Conservation (phyloP, 2,888 invertebrate genomes). For the Sminthurides aquaticus region DNA sequence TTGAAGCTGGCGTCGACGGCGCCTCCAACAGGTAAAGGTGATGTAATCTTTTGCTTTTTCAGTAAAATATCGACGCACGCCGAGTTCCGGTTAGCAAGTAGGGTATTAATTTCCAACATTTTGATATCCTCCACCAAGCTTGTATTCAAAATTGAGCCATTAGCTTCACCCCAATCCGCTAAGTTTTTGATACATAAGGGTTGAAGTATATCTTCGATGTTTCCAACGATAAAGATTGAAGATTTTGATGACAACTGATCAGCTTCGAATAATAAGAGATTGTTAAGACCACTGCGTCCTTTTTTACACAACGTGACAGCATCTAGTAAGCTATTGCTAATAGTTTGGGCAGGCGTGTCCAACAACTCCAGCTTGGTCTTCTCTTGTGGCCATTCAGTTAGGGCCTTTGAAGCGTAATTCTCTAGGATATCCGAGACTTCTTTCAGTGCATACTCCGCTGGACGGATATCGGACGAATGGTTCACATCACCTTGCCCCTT, state of each 20-base stretch:
- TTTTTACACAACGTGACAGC: too few species aligned
- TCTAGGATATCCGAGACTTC: too few species aligned
- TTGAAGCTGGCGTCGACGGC: neutral
- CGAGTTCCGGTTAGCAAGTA: neutral
- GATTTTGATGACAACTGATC: conserved; percentile 3
- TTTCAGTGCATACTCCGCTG: too few species aligned
- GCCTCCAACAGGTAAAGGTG: neutral
- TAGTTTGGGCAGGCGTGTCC: too few species aligned
- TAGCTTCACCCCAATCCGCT: neutral
- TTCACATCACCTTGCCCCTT: too few species aligned
- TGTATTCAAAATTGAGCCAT: neutral
- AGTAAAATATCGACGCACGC: conserved; percentile 4
- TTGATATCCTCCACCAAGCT: neutral
- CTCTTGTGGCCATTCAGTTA: neutral
- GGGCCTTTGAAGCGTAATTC: too few species aligned
- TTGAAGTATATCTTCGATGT: neutral
- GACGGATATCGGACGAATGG: too few species aligned
- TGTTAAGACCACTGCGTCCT: too few species aligned
- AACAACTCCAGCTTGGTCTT: too few species aligned
- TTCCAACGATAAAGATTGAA: conserved; percentile 12
- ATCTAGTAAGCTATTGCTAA: too few species aligned
- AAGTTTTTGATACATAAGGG: neutral
- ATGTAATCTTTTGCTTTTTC: neutral
- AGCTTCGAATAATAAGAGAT: too few species aligned
- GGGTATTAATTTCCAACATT: neutral